Evolutionary conservation across 2,888 invertebrate species (phyloP).

Genomic region (Kryphioiulus occultus): DNA sequence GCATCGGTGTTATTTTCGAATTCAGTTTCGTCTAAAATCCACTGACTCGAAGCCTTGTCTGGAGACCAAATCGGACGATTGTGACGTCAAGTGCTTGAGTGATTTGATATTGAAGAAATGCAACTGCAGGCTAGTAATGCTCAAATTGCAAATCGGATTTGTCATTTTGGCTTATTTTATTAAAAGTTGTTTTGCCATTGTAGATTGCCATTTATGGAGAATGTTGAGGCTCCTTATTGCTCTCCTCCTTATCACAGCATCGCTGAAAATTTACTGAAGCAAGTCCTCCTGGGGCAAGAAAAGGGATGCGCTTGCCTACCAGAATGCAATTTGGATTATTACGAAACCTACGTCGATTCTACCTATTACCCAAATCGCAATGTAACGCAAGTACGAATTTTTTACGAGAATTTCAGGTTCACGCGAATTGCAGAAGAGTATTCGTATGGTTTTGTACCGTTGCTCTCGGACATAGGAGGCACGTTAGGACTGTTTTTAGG

Average conservation of each 20-base stretch:
- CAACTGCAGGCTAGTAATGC: conserved; percentile 3
- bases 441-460: conserved; percentile 42
- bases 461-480: conserved; percentile 46
- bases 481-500: conserved; percentile 44
- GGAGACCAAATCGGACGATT: background rate
- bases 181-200: background rate
- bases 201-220: conserved; percentile 48
- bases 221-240: conserved; percentile 47
- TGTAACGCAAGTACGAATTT: conserved; percentile 25
- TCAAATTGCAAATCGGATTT: background rate
- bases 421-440: background rate
- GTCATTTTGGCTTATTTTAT: background rate
- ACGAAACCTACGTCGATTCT: conserved; percentile 28
- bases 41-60: background rate
- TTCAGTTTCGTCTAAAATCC: background rate
- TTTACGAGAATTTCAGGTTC: conserved; percentile 36
- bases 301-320: background rate
- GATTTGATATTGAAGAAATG: background rate
- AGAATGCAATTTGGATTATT: conserved; percentile 14
- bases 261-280: background rate
- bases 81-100: conserved; percentile 20
- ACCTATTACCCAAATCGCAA: conserved; percentile 18
- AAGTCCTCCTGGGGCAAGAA: background rate
- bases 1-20: background rate
- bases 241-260: background rate